These are phyloP conservation scores for Odontophorus gujanensis DNA, from an alignment of 2,113 vertebrate genomes.

Conservation along the genomic window DNA sequence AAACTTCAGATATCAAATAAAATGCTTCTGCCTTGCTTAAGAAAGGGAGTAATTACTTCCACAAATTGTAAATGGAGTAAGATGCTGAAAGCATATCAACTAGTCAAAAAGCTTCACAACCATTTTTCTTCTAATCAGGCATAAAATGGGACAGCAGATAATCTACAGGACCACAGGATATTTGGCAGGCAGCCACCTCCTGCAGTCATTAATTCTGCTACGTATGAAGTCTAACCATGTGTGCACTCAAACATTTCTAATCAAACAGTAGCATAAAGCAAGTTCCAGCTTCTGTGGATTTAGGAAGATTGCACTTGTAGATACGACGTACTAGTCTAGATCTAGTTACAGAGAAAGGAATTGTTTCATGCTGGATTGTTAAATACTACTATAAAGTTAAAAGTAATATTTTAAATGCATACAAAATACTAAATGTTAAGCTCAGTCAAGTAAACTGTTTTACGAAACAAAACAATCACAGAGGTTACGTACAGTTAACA, in stretches of 20 bases:
- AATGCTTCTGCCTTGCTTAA: background rate
- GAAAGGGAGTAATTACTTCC: background rate
- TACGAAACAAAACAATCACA: background rate
- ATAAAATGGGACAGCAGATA: conserved; percentile 20
- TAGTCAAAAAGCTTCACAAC: background rate
- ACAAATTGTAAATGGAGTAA: background rate
- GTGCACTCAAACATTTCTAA: background rate
- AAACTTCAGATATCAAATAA: background rate
- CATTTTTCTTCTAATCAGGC: conserved; percentile 12
- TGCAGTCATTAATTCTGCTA: background rate
- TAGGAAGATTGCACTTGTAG: background rate
- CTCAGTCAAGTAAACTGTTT: background rate
- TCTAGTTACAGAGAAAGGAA: background rate
- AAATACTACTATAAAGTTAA: background rate
- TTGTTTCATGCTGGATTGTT: background rate
- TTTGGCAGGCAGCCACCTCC: conserved; percentile 35
- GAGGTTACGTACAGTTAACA: background rate
- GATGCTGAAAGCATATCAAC: background rate
- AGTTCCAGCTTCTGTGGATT: background rate
- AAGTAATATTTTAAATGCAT: background rate
- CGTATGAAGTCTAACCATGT: background rate
- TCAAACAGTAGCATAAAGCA: background rate
- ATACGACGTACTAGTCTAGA: background rate
- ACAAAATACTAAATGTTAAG: background rate
- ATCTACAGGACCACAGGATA: conserved; percentile 19